Conservation (phyloP, 2,797 vertebrate genomes). For the Sparus aurata region DNA sequence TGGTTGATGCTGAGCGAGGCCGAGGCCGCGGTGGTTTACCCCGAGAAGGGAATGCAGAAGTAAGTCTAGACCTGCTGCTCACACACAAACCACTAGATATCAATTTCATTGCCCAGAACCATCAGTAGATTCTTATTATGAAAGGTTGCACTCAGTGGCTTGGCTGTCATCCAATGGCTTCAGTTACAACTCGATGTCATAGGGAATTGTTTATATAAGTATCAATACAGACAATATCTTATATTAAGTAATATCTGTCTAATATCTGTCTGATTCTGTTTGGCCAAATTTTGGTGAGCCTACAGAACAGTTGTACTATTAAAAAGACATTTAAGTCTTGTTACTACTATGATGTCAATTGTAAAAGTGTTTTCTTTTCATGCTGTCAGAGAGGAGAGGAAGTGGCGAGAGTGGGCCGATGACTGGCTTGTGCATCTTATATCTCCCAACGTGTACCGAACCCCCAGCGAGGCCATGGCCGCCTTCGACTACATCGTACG, state of each 20-base stretch:
- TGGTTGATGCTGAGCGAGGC: slow-evolving; percentile 95
- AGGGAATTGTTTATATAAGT: background rate
- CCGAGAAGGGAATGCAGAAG: slow-evolving; percentile 90
- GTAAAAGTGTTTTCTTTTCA: background rate
- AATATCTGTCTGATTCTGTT: background rate
- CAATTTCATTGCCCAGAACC: background rate
- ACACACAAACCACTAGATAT: background rate
- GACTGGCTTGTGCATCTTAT: slow-evolving; percentile 98
- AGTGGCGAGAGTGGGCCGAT: slow-evolving; percentile 96
- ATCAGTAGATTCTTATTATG: slow-evolving; percentile 16
- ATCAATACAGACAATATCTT: too few species aligned
- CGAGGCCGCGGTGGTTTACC: slow-evolving; percentile 84
- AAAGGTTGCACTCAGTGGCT: slow-evolving; percentile 5
- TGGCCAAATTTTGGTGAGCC: too few species aligned
- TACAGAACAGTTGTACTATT: background rate
- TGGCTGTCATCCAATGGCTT: background rate
- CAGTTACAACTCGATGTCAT: background rate
- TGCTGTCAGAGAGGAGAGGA: slow-evolving; percentile 92
- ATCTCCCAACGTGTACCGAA: slow-evolving; percentile 97
- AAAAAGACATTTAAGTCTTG: background rate
- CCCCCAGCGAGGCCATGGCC: slow-evolving; percentile 90
- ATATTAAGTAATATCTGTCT: background rate
- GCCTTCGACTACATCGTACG: slow-evolving; percentile 98
- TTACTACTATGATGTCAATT: background rate
- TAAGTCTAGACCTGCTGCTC: slow-evolving; percentile 72